Evolutionary conservation across 2,113 vertebrate species (phyloP).

Genomic region (Tichodroma muraria): DNA sequence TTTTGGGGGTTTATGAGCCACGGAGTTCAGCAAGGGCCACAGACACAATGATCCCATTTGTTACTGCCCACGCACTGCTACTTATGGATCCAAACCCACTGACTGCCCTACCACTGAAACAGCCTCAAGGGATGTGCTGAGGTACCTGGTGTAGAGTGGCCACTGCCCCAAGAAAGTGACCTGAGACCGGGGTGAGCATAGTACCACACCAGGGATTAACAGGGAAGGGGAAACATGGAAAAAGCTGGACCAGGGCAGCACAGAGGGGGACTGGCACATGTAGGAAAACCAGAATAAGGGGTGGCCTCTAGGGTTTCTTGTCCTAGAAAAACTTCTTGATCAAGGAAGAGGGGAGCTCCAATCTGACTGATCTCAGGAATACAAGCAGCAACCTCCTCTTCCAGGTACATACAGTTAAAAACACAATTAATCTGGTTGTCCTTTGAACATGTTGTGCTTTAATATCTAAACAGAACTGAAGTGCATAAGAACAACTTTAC

Average conservation of each 20-base stretch:
- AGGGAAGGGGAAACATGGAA: background rate
- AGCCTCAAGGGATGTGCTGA: background rate
- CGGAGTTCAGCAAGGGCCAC: background rate
- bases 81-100: background rate
- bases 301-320: background rate
- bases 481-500: fast-evolving
- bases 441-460: background rate
- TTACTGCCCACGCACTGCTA: background rate
- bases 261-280: background rate
- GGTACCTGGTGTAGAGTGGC: fast-evolving
- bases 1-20: background rate
- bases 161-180: background rate
- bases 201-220: background rate
- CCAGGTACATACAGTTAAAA: background rate
- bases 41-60: background rate
- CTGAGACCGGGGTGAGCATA: background rate
- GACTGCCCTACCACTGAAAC: background rate
- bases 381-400: background rate
- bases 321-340: background rate
- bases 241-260: background rate
- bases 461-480: background rate
- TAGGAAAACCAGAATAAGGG: background rate
- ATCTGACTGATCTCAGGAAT: background rate
- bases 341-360: background rate
- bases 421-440: background rate